Conservation (phyloP, 1,140 invertebrate species). For the Phymorhynchus buccinoides region DNA sequence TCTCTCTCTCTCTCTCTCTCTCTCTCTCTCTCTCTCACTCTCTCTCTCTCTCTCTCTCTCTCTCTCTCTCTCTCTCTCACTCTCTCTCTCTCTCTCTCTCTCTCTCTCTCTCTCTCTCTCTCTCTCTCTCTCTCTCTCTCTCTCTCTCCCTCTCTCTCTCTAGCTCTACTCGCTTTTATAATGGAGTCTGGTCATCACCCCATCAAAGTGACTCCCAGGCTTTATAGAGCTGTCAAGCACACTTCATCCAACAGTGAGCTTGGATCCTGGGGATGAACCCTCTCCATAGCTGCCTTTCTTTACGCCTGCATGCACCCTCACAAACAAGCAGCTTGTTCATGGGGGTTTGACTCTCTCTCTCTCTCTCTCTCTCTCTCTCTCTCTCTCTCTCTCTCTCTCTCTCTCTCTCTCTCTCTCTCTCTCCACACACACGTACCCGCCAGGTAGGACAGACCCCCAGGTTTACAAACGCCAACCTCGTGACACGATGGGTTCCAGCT, state of each 20-base stretch:
- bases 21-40: no score
- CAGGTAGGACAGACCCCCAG: neutral
- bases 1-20: no score
- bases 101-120: neutral
- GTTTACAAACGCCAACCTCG: slow-evolving; percentile 9
- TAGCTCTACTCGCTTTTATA: neutral
- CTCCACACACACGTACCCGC: neutral
- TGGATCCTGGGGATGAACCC: neutral
- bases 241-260: slow-evolving; percentile 11
- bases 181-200: neutral
- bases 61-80: neutral
- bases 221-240: neutral
- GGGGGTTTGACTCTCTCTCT: neutral
- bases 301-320: neutral
- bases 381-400: no score
- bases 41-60: neutral
- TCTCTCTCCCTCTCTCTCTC: neutral
- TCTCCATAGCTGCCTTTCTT: slow-evolving; percentile 12
- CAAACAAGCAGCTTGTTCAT: neutral
- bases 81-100: neutral
- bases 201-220: neutral
- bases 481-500: neutral
- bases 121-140: neutral
- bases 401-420: neutral
- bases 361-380: no score